A percentile compares a stretch with the other conserved stretches of the same genome.
Evolutionary conservation across 1,140 invertebrate species (phyloP).

Genomic region (Nylanderia fulva): DNA sequence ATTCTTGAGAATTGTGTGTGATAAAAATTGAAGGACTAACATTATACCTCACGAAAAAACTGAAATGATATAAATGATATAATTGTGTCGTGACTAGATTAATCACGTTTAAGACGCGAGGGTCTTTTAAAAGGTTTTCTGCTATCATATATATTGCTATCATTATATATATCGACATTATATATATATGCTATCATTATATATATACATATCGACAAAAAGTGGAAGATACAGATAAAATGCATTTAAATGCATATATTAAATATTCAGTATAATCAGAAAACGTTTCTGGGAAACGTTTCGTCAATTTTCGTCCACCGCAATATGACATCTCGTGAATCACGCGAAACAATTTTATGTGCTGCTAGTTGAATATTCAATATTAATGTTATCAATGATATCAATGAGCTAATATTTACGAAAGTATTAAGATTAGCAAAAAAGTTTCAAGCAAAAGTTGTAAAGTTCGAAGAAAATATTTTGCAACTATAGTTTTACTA

Average conservation of each 20-base stretch:
- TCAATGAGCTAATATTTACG: neutral
- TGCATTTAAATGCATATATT: neutral
- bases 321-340: neutral
- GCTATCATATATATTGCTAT: constrained; percentile 6
- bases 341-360: neutral
- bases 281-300: neutral
- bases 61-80: neutral
- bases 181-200: constrained; percentile 6
- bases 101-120: neutral
- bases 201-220: no score
- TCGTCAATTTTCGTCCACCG: neutral
- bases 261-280: neutral
- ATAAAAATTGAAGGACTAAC: neutral
- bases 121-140: neutral
- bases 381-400: neutral
- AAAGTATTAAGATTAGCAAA: neutral
- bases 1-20: neutral
- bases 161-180: no score
- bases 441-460: neutral
- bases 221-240: neutral
- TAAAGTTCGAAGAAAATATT: neutral
- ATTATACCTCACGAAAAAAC: neutral
- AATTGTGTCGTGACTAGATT: neutral
- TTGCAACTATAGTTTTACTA: neutral
- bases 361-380: neutral